Percentiles rank a stretch among this genome's conserved stretches.
Evolutionary conservation across 2,113 vertebrate genomes (phyloP).

Genomic region (Elephas maximus): DNA sequence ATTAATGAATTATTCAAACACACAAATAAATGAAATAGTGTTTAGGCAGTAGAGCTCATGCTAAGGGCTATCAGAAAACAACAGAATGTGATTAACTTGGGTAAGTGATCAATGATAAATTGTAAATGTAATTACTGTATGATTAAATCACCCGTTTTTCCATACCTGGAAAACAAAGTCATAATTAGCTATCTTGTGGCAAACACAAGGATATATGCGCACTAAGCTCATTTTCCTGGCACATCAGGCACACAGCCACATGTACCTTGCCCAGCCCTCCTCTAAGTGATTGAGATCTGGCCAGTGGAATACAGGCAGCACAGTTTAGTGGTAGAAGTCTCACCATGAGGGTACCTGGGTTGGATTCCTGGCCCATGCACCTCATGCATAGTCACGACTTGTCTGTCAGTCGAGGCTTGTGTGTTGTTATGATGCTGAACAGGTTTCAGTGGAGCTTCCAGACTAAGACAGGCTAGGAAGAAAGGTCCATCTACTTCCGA

Average conservation of each 20-base stretch:
- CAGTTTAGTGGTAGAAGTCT: background rate
- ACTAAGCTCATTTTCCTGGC: background rate
- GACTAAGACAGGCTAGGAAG: background rate
- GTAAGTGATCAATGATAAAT: background rate
- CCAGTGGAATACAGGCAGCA: background rate
- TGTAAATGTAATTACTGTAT: background rate
- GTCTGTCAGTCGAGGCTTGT: background rate
- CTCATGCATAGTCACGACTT: background rate
- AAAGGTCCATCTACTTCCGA: background rate
- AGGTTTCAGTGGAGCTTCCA: background rate
- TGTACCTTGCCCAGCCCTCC: too few species aligned
- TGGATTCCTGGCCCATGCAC: background rate
- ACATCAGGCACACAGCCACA: background rate
- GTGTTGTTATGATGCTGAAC: background rate
- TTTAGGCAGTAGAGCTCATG: background rate
- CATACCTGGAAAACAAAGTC: conserved; percentile 12
- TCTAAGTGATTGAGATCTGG: background rate
- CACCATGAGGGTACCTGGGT: background rate
- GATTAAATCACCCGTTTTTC: background rate
- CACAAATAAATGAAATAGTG: background rate
- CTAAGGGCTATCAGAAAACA: background rate
- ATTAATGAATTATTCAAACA: background rate
- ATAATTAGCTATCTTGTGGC: background rate
- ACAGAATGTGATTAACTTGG: background rate
- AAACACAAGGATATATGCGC: background rate